Evolutionary conservation across 2,888 invertebrate species (phyloP).

Genomic region (Drosophila anomalata): DNA sequence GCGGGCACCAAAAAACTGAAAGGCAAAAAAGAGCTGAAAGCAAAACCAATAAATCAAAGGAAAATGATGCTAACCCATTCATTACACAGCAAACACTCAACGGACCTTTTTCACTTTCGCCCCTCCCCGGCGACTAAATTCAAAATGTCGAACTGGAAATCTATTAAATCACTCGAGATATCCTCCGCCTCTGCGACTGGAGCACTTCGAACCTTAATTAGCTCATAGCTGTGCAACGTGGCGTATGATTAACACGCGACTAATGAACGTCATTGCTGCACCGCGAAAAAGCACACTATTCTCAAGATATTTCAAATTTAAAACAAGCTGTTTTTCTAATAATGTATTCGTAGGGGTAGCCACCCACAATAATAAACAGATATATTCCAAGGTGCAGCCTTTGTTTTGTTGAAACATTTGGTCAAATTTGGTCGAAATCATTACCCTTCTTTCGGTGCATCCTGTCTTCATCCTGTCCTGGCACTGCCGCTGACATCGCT

Average conservation of each 20-base stretch:
- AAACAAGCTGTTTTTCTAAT: neutral
- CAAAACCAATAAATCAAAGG: conserved; percentile 54
- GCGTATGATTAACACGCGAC: conserved; percentile 78
- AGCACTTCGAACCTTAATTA: conserved; percentile 40
- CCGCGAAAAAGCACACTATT: neutral
- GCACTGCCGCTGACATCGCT: conserved; percentile 22
- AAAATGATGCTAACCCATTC: conserved; percentile 35
- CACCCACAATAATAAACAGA: neutral
- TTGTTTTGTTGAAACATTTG: no score
- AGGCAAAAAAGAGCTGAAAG: conserved; percentile 12
- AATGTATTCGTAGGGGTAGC: neutral
- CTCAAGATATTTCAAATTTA: neutral
- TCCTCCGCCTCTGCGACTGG: conserved; percentile 9
- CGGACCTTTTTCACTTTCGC: conserved; percentile 34
- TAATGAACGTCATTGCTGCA: conserved; percentile 65
- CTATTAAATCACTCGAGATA: conserved; percentile 32
- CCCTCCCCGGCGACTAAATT: conserved; percentile 10
- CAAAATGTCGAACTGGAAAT: conserved; percentile 42
- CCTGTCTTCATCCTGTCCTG: neutral
- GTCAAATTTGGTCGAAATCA: neutral
- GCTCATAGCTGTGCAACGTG: conserved; percentile 56
- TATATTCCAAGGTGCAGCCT: neutral
- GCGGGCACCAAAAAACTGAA: conserved; percentile 5
- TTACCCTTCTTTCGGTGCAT: neutral
- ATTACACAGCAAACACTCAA: conserved; percentile 18